phyloP scores from a whole-genome alignment of 2,888 invertebrate genomes.

The Volucella inanis region DNA sequence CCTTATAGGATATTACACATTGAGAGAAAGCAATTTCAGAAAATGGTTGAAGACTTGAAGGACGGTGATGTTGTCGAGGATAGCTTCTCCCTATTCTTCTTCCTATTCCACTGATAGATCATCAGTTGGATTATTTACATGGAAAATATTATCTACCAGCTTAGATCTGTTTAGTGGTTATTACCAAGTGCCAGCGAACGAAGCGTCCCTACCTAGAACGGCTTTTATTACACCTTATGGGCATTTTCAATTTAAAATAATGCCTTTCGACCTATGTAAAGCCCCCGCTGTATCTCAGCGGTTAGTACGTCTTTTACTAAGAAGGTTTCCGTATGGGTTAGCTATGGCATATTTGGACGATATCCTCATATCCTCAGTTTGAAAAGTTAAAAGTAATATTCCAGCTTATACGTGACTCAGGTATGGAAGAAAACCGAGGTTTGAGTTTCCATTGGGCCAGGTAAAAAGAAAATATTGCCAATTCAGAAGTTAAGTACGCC shows the following conservation, averaged over 20 bases:
- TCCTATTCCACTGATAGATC: not conserved
- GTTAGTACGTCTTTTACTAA: too few relatives aligned
- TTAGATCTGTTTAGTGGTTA: slow-evolving; percentile 1
- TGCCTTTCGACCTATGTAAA: too few relatives aligned
- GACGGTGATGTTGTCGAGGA: slow-evolving; percentile 27
- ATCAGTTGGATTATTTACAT: not conserved
- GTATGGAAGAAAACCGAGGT: too few relatives aligned
- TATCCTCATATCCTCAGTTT: too few relatives aligned
- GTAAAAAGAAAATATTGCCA: not conserved
- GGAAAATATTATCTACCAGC: not conserved
- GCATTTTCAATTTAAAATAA: too few relatives aligned
- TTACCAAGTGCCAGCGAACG: slow-evolving; percentile 9
- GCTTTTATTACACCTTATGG: too few relatives aligned
- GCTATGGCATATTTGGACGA: too few relatives aligned
- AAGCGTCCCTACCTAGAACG: too few relatives aligned
- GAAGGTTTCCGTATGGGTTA: too few relatives aligned
- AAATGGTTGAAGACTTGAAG: slow-evolving; percentile 15
- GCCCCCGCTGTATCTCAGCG: too few relatives aligned
- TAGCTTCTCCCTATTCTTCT: not conserved
- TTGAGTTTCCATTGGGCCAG: not conserved
- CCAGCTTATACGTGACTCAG: not conserved
- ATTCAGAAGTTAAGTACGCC: slow-evolving; percentile 7
- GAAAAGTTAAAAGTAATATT: not conserved
- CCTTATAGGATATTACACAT: not conserved
- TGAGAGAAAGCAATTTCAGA: too few relatives aligned